Conservation (phyloP, 2,113 vertebrate genomes). For the Psettodes erumei region DNA sequence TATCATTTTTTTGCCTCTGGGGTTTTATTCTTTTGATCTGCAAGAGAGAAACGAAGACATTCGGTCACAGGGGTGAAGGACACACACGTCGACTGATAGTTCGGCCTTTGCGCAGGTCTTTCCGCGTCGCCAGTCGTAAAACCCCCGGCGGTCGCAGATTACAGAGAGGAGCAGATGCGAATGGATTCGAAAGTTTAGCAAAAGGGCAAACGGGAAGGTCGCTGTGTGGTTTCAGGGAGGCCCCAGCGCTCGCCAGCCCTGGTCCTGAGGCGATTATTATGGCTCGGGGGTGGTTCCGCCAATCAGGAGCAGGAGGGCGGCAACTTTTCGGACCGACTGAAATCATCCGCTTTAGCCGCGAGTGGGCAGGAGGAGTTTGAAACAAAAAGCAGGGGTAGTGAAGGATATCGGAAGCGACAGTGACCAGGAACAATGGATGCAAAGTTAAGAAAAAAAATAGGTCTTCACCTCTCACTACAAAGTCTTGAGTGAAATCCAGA, state of each 20-base stretch:
- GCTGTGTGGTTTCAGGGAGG: background rate
- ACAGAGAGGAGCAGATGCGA: background rate
- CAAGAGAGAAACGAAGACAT: conserved; percentile 58
- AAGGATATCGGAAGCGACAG: background rate
- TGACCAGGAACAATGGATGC: background rate
- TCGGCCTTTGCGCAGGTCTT: no score
- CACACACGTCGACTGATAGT: background rate
- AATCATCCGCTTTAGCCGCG: background rate
- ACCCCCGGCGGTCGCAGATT: background rate
- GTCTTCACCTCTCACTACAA: background rate
- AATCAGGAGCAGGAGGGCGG: background rate
- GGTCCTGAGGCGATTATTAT: background rate
- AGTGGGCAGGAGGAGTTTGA: background rate
- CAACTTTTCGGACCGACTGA: background rate
- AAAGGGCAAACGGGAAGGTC: background rate
- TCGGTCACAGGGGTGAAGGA: background rate
- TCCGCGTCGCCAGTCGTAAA: background rate
- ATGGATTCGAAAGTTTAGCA: background rate
- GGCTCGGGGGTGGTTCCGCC: background rate
- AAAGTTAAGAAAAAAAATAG: background rate
- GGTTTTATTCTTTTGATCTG: conserved; percentile 96
- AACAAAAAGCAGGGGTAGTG: background rate
- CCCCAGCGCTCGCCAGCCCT: background rate
- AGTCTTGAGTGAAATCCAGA: background rate
- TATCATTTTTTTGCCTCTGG: conserved; percentile 87